These are phyloP conservation scores for Pocillopora verrucosa DNA, from an alignment of 64 coral and sea anemone species.

Conservation along the genomic window DNA sequence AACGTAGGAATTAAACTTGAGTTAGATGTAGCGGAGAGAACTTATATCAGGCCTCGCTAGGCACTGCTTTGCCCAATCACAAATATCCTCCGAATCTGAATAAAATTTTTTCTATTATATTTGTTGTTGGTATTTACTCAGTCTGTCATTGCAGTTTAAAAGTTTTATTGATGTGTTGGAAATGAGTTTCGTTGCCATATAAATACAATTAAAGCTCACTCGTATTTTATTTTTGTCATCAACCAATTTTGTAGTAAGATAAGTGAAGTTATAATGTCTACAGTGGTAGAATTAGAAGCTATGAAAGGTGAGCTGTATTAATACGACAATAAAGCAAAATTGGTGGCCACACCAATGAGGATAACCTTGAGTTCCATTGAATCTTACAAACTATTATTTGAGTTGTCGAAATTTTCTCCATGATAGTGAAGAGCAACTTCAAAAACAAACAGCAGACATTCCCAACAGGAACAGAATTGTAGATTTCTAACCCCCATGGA, in stretches of 20 bases:
- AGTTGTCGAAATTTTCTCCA: too few species aligned
- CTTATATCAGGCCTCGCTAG: neutral
- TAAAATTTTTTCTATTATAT: constrained; percentile 13
- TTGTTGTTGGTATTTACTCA: neutral
- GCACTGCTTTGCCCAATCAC: neutral
- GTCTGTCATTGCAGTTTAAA: neutral
- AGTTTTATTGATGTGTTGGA: neutral
- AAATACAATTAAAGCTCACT: neutral
- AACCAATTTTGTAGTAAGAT: neutral
- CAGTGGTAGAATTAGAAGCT: neutral
- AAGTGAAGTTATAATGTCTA: neutral
- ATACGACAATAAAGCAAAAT: neutral
- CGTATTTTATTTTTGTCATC: neutral
- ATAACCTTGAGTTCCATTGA: neutral
- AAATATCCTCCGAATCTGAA: neutral
- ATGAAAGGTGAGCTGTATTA: neutral
- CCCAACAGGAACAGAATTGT: too few species aligned
- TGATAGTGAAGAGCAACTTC: too few species aligned
- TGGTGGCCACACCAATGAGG: neutral
- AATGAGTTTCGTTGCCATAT: neutral
- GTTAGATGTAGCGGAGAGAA: neutral
- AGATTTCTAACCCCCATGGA: too few species aligned
- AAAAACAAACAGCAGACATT: too few species aligned
- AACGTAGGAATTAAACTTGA: neutral
- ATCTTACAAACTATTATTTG: too few species aligned